phyloP scores from a whole-genome alignment of 64 coral and sea anemone genomes.

The Trachythela sp. region DNA sequence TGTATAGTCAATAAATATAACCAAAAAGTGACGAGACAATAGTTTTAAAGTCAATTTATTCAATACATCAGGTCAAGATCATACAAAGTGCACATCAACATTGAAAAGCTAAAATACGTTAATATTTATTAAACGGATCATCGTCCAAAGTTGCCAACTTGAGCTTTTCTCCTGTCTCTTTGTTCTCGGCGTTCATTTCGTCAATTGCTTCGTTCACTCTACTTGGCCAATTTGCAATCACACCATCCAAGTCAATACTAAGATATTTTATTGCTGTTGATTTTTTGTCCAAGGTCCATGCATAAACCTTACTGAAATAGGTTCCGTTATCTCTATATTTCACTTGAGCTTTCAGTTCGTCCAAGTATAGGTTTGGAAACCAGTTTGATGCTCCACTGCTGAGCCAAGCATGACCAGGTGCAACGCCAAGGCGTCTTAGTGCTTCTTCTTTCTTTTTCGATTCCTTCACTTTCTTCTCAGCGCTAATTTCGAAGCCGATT shows the following conservation, averaged over 20 bases:
- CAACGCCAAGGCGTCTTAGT: slow-evolving; percentile 29
- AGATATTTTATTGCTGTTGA: slow-evolving; percentile 37
- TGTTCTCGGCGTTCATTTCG: slow-evolving; percentile 4
- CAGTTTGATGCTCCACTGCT: slow-evolving; percentile 26
- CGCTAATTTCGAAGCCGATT: slow-evolving; percentile 36
- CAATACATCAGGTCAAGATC: too few relatives aligned
- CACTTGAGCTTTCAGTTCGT: slow-evolving; percentile 30
- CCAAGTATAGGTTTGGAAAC: not conserved
- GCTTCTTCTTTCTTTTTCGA: slow-evolving; percentile 26
- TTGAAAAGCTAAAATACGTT: too few relatives aligned
- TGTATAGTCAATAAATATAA: too few relatives aligned
- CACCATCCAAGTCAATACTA: slow-evolving; percentile 40
- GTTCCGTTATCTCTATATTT: slow-evolving; percentile 42
- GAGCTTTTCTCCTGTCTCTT: not conserved
- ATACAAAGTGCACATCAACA: too few relatives aligned
- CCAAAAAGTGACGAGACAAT: too few relatives aligned
- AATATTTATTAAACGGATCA: slow-evolving; percentile 38
- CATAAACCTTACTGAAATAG: slow-evolving; percentile 40
- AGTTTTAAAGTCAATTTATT: too few relatives aligned
- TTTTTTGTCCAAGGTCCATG: slow-evolving; percentile 41
- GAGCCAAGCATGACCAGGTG: slow-evolving; percentile 45
- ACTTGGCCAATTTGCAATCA: slow-evolving; percentile 37
- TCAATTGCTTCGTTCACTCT: slow-evolving; percentile 41
- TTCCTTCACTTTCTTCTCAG: slow-evolving; percentile 13
- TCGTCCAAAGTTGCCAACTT: slow-evolving; percentile 42